These are phyloP conservation scores for Alfaro cultratus DNA, from an alignment of 2,797 vertebrate species.

Conservation along the genomic window DNA sequence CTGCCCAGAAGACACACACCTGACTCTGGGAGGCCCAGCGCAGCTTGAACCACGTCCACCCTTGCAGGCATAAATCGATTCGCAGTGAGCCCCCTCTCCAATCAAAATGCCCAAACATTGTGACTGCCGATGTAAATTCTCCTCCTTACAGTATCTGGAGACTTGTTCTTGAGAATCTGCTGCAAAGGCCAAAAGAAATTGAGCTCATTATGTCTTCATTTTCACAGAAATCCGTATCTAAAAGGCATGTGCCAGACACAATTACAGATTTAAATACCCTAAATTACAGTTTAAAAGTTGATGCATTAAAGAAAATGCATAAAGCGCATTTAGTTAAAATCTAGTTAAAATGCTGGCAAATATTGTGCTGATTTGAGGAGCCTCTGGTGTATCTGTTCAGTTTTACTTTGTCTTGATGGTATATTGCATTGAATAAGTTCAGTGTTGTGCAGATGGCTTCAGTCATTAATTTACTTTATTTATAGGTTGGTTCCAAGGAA, in stretches of 20 bases:
- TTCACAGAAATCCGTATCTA: neutral
- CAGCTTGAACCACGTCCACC: slow-evolving; percentile 66
- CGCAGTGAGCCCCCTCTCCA: slow-evolving; percentile 27
- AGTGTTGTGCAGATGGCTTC: neutral
- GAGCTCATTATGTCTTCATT: slow-evolving; percentile 15
- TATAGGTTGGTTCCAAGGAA: too few species aligned
- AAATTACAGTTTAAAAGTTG: neutral
- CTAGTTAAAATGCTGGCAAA: neutral
- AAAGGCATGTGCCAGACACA: neutral
- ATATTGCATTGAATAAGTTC: neutral
- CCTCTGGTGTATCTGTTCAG: neutral
- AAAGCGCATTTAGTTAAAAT: neutral
- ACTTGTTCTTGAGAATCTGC: slow-evolving; percentile 34
- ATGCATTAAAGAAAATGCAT: neutral
- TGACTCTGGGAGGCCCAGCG: slow-evolving; percentile 64
- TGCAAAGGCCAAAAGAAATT: slow-evolving; percentile 20
- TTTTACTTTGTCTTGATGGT: neutral
- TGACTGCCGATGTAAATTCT: slow-evolving; percentile 34
- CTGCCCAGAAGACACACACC: slow-evolving; percentile 78
- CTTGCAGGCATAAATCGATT: slow-evolving; percentile 67
- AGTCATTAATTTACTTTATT: neutral
- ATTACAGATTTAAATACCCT: neutral
- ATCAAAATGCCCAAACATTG: slow-evolving; percentile 57
- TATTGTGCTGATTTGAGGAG: neutral
- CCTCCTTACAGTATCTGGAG: slow-evolving; percentile 20